Percentiles rank a stretch among this genome's conserved stretches.
phyloP scores from a whole-genome alignment of 2,888 invertebrate genomes.

The Macrosoma leucophasiata region DNA sequence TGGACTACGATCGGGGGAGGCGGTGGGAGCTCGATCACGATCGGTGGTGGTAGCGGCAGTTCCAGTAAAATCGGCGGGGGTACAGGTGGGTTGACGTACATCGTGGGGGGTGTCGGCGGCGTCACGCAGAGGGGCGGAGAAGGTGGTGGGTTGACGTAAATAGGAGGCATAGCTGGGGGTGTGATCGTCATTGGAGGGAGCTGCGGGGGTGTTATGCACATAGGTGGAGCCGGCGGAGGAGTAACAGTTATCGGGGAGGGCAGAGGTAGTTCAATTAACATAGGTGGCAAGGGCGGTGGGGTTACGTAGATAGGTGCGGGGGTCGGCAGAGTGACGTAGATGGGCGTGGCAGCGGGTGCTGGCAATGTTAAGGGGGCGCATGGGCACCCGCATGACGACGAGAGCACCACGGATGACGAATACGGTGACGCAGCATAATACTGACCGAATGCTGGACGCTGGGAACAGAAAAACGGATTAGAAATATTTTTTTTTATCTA shows the following conservation, averaged over 20 bases:
- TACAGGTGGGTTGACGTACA: slow-evolving; percentile 30
- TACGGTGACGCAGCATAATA: slow-evolving; percentile 40
- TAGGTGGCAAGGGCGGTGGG: slow-evolving; percentile 49
- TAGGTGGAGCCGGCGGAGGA: slow-evolving; percentile 46
- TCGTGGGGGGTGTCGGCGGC: slow-evolving; percentile 42
- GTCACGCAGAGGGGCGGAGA: slow-evolving; percentile 53
- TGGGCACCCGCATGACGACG: slow-evolving; percentile 26
- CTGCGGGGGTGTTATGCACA: slow-evolving; percentile 44
- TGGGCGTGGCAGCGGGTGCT: slow-evolving; percentile 38
- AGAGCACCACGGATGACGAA: slow-evolving; percentile 24
- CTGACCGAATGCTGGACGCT: slow-evolving; percentile 45
- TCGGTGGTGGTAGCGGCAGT: slow-evolving; percentile 32
- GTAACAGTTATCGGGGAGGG: slow-evolving; percentile 51
- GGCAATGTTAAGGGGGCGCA: slow-evolving; percentile 32
- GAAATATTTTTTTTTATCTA: too few species aligned
- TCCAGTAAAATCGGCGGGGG: slow-evolving; percentile 33
- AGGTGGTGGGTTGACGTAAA: slow-evolving; percentile 44
- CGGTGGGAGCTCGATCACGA: slow-evolving; percentile 34
- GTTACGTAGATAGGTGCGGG: slow-evolving; percentile 48
- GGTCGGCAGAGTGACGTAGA: slow-evolving; percentile 50
- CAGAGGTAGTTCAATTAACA: slow-evolving; percentile 44
- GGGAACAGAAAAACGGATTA: slow-evolving; percentile 31
- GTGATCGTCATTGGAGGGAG: slow-evolving; percentile 30
- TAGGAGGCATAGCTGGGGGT: slow-evolving; percentile 40
- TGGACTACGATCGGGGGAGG: slow-evolving; percentile 54